Evolutionary conservation across 2,113 vertebrate genomes (phyloP).

Genomic region (Pseudopodoces humilis): DNA sequence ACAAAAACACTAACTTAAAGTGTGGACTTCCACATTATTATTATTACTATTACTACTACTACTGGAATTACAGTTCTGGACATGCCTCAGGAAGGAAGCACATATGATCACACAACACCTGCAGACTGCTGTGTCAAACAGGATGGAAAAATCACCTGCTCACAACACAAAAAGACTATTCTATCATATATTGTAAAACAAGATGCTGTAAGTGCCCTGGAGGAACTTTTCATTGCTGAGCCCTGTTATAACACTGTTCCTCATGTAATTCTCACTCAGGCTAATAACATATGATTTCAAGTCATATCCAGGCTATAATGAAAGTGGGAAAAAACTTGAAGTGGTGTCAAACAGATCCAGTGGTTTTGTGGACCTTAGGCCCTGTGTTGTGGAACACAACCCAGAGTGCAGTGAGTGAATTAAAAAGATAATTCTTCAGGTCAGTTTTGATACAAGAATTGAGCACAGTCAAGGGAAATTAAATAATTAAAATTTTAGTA

Average conservation of each 20-base stretch:
- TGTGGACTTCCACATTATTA: background rate
- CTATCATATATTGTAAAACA: background rate
- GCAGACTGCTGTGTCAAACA: background rate
- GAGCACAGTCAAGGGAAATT: background rate
- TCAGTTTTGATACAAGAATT: background rate
- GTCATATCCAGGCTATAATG: background rate
- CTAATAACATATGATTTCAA: background rate
- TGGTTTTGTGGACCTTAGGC: background rate
- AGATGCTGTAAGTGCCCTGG: background rate
- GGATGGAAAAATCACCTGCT: background rate
- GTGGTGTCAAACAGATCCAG: background rate
- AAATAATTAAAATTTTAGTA: background rate
- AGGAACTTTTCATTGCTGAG: background rate
- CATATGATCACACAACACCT: background rate
- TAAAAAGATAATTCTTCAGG: background rate
- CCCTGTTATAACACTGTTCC: background rate
- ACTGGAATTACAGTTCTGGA: background rate
- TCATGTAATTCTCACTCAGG: conserved; percentile 2
- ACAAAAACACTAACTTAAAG: background rate
- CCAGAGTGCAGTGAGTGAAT: background rate
- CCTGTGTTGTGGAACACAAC: background rate
- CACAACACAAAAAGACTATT: background rate
- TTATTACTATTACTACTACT: background rate
- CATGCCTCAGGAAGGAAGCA: background rate
- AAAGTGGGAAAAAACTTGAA: background rate